A percentile compares a stretch with the other conserved stretches of the same genome.
These are phyloP conservation scores for Machimus rusticus DNA, from an alignment of 2,888 invertebrate genomes.

Conservation along the genomic window DNA sequence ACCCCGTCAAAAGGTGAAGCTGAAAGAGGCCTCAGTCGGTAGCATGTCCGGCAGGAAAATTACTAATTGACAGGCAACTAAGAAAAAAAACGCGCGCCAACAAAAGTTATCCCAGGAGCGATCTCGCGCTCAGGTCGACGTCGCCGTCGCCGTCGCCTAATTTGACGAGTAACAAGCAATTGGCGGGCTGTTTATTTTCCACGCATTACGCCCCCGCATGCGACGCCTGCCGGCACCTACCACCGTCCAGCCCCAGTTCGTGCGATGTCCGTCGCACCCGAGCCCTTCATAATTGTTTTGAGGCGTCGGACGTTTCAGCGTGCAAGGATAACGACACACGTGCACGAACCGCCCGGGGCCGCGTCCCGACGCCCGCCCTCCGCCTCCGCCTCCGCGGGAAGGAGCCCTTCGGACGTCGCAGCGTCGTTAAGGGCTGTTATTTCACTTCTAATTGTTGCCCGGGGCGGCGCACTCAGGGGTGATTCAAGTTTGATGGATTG, in stretches of 20 bases:
- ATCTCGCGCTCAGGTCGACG: not conserved
- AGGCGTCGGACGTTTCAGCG: not conserved
- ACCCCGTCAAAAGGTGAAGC: not conserved
- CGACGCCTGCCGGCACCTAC: not conserved
- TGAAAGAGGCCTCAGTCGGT: not conserved
- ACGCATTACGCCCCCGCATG: not conserved
- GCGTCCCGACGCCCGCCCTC: not conserved
- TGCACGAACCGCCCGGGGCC: not conserved
- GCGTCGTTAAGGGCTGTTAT: conserved; percentile 28
- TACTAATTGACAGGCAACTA: conserved; percentile 24
- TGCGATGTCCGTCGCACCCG: not conserved
- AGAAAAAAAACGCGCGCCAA: not conserved
- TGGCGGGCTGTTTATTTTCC: conserved; percentile 12
- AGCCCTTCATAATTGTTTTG: not conserved
- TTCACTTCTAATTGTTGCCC: conserved; percentile 30
- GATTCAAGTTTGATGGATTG: conserved; percentile 36
- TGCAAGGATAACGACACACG: conserved; percentile 24
- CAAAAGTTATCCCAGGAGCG: not conserved
- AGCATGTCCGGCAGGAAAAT: not conserved
- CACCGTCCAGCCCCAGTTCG: not conserved
- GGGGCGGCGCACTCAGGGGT: not conserved
- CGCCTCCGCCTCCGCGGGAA: not conserved
- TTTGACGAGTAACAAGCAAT: conserved; percentile 22
- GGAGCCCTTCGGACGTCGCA: not conserved
- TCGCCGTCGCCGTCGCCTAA: not conserved